Evolutionary conservation across 2,797 vertebrate species (phyloP).

Genomic region (Phrynocephalus forsythii): DNA sequence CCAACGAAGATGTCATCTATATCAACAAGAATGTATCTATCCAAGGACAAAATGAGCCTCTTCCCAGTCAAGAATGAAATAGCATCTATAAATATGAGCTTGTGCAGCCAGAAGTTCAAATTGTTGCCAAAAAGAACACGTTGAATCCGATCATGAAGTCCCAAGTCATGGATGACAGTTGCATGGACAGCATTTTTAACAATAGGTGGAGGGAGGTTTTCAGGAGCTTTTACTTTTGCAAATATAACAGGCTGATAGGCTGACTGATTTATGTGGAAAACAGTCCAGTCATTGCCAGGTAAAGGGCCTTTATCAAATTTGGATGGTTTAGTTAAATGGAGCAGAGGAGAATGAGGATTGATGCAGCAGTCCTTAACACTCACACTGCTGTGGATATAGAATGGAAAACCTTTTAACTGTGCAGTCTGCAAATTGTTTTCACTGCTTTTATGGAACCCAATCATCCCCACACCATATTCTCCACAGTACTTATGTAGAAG

Average conservation of each 20-base stretch:
- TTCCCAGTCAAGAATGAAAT: conserved; percentile 92
- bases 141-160: conserved; percentile 93
- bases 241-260: conserved; percentile 92
- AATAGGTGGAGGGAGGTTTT: conserved; percentile 73
- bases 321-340: conserved; percentile 88
- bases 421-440: conserved; percentile 88
- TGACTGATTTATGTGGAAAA: conserved; percentile 93
- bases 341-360: conserved; percentile 90
- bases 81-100: conserved; percentile 94
- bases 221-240: conserved; percentile 84
- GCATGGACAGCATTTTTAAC: conserved; percentile 81
- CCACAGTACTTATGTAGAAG: conserved; percentile 94
- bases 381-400: conserved; percentile 89
- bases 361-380: conserved; percentile 91
- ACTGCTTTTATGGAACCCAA: conserved; percentile 90
- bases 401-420: conserved; percentile 87
- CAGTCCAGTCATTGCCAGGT: conserved; percentile 92
- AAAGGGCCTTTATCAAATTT: conserved; percentile 88
- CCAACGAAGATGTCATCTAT: conserved; percentile 98
- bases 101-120: conserved; percentile 96
- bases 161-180: conserved; percentile 92
- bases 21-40: conserved; percentile 95
- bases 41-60: conserved; percentile 89
- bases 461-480: conserved; percentile 91
- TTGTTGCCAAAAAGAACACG: conserved; percentile 93